A percentile compares a stretch with the other conserved stretches of the same genome.
These are phyloP conservation scores for Archaeoteleia sp. DNA, from an alignment of 2,888 invertebrate genomes.

Conservation along the genomic window DNA sequence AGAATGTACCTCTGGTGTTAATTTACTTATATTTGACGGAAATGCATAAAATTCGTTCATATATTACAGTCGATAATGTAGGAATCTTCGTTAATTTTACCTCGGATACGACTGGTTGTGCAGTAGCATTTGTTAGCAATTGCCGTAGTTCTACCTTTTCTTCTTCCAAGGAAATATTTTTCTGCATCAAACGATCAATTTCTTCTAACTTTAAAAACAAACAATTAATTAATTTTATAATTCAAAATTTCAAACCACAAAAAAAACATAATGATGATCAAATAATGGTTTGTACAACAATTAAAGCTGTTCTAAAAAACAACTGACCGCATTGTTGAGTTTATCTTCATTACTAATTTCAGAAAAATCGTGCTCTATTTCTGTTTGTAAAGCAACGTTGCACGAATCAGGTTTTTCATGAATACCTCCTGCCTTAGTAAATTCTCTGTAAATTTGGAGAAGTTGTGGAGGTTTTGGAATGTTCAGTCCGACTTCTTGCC, in stretches of 20 bases:
- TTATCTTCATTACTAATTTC: constrained; percentile 54
- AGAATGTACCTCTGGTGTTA: too few relatives aligned
- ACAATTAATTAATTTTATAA: too few relatives aligned
- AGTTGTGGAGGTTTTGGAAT: constrained; percentile 87
- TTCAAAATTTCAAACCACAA: too few relatives aligned
- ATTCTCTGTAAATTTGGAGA: constrained; percentile 81
- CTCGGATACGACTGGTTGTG: constrained; percentile 49
- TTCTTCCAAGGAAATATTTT: constrained; percentile 77
- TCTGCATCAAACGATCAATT: constrained; percentile 77
- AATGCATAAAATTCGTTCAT: background rate
- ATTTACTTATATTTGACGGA: background rate
- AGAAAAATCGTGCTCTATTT: constrained; percentile 44
- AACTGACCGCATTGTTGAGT: constrained; percentile 58
- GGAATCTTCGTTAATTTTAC: constrained; percentile 45
- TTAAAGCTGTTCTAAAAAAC: background rate
- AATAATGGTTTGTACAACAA: background rate
- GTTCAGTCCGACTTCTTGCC: constrained; percentile 93
- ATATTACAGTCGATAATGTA: too few relatives aligned
- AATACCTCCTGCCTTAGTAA: constrained; percentile 73
- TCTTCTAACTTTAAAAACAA: constrained; percentile 78
- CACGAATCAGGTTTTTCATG: constrained; percentile 77
- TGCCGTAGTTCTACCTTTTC: constrained; percentile 79
- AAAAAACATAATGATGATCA: too few relatives aligned
- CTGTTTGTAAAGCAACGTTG: constrained; percentile 69
- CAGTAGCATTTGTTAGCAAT: constrained; percentile 59